A percentile compares a stretch with the other conserved stretches of the same genome.
Evolutionary conservation across 2,797 vertebrate genomes (phyloP).

Genomic region (Percopsis omiscomaycus): DNA sequence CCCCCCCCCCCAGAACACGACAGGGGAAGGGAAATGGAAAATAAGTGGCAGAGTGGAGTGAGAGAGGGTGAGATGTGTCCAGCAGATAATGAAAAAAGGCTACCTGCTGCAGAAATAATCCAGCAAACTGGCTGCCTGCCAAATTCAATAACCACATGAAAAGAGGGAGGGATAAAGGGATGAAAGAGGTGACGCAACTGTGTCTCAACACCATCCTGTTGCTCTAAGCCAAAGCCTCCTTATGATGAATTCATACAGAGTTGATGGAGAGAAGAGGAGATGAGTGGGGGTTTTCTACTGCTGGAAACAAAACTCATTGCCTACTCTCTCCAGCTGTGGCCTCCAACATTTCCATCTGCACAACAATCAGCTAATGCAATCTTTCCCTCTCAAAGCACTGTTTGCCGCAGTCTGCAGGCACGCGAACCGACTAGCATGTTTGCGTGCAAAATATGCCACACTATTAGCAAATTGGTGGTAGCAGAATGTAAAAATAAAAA

Average conservation of each 20-base stretch:
- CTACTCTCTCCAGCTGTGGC: conserved; percentile 48
- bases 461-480: neutral
- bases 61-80: conserved; percentile 54
- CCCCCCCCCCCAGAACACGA: no score
- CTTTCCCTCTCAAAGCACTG: conserved; percentile 21
- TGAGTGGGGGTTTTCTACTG: neutral
- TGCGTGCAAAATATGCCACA: neutral
- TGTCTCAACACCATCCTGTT: conserved; percentile 72
- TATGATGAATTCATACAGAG: conserved; percentile 64
- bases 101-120: conserved; percentile 74
- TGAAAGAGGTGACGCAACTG: conserved; percentile 75
- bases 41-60: conserved; percentile 44
- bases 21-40: conserved; percentile 44
- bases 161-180: conserved; percentile 68
- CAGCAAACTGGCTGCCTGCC: conserved; percentile 67
- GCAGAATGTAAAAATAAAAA: no score
- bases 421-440: neutral
- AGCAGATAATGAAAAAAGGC: conserved; percentile 74
- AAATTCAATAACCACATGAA: conserved; percentile 75
- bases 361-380: conserved; percentile 43
- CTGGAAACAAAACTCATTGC: neutral
- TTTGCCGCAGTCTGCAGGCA: neutral
- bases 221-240: conserved; percentile 61
- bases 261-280: neutral
- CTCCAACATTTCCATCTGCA: conserved; percentile 50